phyloP scores from a whole-genome alignment of 2,888 invertebrate species.

The Apodemia duryi region DNA sequence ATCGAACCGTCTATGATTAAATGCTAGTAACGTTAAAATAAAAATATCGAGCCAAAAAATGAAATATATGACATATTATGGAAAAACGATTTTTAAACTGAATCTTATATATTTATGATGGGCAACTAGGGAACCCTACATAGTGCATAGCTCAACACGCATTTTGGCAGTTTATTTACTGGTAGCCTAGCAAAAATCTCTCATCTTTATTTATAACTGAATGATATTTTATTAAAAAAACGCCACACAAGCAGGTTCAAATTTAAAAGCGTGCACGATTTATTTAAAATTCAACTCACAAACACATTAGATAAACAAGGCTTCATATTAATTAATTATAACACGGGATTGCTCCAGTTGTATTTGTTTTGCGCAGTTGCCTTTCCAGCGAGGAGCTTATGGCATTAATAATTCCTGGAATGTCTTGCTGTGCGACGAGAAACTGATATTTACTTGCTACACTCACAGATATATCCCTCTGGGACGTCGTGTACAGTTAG shows the following conservation, averaged over 20 bases:
- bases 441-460: conserved; percentile 14
- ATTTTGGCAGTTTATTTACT: no score
- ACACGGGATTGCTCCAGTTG: conserved; percentile 5
- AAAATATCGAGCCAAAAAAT: no score
- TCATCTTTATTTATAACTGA: no score
- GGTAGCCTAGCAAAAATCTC: no score
- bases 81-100: no score
- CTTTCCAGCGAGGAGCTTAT: conserved; percentile 9
- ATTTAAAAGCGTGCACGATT: not conserved
- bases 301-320: conserved; percentile 14
- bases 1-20: no score
- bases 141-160: no score
- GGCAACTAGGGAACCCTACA: no score
- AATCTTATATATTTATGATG: no score
- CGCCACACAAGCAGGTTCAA: conserved; percentile 8
- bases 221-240: not conserved
- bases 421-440: conserved; percentile 14
- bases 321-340: conserved; percentile 13
- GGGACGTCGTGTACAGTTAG: not conserved
- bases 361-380: conserved; percentile 14
- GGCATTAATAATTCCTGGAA: conserved; percentile 11
- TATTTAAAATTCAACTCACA: conserved; percentile 13
- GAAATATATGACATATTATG: no score
- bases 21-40: no score
- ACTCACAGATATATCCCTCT: conserved; percentile 1